Conservation (phyloP, 2,113 vertebrate species). For the Myrmecobius fasciatus region DNA sequence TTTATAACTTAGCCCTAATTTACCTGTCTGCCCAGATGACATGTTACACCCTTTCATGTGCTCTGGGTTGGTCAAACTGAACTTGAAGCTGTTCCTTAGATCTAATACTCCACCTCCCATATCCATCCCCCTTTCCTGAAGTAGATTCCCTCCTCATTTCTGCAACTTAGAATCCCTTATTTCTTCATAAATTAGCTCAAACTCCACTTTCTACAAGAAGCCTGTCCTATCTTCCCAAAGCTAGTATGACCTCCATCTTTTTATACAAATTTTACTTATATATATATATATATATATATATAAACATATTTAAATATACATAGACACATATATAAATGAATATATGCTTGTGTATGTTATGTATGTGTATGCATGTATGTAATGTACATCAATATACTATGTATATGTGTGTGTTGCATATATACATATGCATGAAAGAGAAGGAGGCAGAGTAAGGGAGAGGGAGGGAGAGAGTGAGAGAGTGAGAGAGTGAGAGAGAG, state of each 20-base stretch:
- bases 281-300: too few relatives aligned
- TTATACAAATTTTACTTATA: not conserved
- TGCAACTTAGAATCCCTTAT: not conserved
- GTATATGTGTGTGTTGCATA: too few relatives aligned
- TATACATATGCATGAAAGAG: too few relatives aligned
- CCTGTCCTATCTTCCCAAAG: not conserved
- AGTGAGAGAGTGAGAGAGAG: too few relatives aligned
- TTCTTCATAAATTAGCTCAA: not conserved
- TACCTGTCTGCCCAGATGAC: not conserved
- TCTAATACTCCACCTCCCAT: not conserved
- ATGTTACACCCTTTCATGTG: not conserved
- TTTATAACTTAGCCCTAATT: not conserved
- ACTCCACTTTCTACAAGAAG: not conserved
- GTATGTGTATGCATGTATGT: not conserved
- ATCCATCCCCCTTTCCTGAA: not conserved
- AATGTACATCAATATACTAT: not conserved
- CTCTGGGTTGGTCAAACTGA: not conserved
- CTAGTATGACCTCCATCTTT: not conserved
- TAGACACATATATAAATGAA: not conserved
- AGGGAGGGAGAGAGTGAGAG: too few relatives aligned
- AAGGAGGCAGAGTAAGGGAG: too few relatives aligned
- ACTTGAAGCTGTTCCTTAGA: not conserved
- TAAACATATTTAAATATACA: not conserved
- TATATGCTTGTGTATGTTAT: not conserved
- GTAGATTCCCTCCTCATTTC: not conserved